These are phyloP conservation scores for Ophioninae sp. DNA, from an alignment of 2,888 invertebrate genomes.

Conservation along the genomic window DNA sequence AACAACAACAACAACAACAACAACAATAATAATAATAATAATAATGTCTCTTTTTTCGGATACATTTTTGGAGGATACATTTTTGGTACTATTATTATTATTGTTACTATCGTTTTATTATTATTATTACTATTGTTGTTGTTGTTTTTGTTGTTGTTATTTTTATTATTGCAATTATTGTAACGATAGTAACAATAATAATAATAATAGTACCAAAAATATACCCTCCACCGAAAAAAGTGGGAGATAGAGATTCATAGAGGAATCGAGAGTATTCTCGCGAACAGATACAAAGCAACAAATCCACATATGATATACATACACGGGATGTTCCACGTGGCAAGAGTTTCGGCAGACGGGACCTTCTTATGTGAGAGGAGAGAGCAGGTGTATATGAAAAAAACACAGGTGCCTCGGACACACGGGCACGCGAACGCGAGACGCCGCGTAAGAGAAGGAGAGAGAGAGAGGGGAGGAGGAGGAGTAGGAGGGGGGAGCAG, in stretches of 20 bases:
- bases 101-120: too few relatives aligned
- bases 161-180: too few relatives aligned
- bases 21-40: too few relatives aligned
- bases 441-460: slow-evolving; percentile 39
- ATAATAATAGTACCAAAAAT: too few relatives aligned
- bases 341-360: slow-evolving; percentile 47
- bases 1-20: too few relatives aligned
- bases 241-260: slow-evolving; percentile 12
- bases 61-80: too few relatives aligned
- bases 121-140: too few relatives aligned
- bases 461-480: slow-evolving; percentile 22
- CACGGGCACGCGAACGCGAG: slow-evolving; percentile 64
- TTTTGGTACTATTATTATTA: too few relatives aligned
- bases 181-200: too few relatives aligned
- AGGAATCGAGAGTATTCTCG: slow-evolving; percentile 49
- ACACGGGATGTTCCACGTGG: slow-evolving; percentile 34
- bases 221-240: too few relatives aligned
- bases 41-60: too few relatives aligned
- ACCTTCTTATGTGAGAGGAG: slow-evolving; percentile 62
- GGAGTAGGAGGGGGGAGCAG: slow-evolving; percentile 55
- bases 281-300: slow-evolving; percentile 43
- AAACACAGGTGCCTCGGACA: slow-evolving; percentile 71
- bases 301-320: slow-evolving; percentile 44
- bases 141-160: too few relatives aligned
- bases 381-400: slow-evolving; percentile 75